Conservation (phyloP, 2,888 invertebrate species). For the Drosophila helvetica region DNA sequence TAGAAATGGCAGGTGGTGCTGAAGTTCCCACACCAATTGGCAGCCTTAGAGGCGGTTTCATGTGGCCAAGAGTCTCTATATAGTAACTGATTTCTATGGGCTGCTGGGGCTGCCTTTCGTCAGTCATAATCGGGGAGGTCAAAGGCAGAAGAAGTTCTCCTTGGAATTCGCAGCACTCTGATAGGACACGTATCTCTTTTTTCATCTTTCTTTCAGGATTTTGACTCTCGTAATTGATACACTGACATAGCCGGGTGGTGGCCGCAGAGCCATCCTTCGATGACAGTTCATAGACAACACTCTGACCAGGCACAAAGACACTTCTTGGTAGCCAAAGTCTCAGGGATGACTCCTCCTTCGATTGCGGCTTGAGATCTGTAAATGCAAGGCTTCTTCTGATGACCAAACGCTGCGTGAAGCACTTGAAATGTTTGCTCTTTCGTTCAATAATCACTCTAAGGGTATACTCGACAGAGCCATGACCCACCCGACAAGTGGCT, state of each 20-base stretch:
- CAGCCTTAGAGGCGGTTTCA: constrained; percentile 30
- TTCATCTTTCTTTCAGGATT: constrained; percentile 50
- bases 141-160: constrained; percentile 60
- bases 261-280: background rate
- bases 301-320: constrained; percentile 70
- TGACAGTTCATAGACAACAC: constrained; percentile 47
- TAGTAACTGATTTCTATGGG: constrained; percentile 53
- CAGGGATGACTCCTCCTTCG: background rate
- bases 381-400: constrained; percentile 61
- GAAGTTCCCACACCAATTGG: constrained; percentile 57
- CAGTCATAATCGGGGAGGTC: constrained; percentile 56
- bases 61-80: constrained; percentile 42
- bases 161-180: constrained; percentile 25
- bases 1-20: constrained; percentile 54
- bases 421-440: constrained; percentile 52
- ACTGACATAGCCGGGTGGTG: constrained; percentile 58
- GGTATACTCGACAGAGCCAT: constrained; percentile 58
- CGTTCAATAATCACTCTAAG: constrained; percentile 56
- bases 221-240: constrained; percentile 45
- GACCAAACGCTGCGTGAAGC: constrained; percentile 55
- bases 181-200: constrained; percentile 42
- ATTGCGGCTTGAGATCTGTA: constrained; percentile 34
- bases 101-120: background rate
- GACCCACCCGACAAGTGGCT: constrained; percentile 51
- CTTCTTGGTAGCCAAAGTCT: constrained; percentile 53